A percentile compares a stretch with the other conserved stretches of the same genome.
Conservation (phyloP, 2,888 invertebrate species). For the Liposcelis brunnea region DNA sequence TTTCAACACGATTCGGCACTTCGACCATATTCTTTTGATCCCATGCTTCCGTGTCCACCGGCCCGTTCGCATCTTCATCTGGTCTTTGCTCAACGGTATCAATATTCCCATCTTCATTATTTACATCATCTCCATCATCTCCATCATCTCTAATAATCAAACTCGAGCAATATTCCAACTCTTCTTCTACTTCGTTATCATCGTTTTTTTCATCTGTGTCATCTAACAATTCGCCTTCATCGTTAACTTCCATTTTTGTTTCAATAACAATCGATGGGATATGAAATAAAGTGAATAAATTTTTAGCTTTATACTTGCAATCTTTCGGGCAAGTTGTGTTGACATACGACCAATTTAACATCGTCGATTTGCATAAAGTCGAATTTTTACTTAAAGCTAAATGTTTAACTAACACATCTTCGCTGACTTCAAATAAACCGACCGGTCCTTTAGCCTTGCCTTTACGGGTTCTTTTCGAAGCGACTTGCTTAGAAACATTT, state of each 20-base stretch:
- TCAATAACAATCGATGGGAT: neutral
- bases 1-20: neutral
- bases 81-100: neutral
- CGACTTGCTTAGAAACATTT: neutral
- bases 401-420: neutral
- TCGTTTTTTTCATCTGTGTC: slow-evolving; percentile 1
- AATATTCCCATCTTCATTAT: too few species aligned
- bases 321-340: neutral
- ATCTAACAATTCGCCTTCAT: neutral
- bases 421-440: neutral
- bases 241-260: neutral
- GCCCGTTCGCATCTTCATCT: neutral
- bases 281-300: neutral
- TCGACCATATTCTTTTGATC: slow-evolving; percentile 3
- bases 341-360: neutral
- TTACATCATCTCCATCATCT: too few species aligned
- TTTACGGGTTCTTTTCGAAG: neutral
- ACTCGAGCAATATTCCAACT: slow-evolving; percentile 5
- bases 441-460: neutral
- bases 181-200: neutral
- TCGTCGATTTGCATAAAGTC: neutral
- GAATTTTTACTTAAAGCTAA: neutral
- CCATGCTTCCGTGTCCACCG: too few species aligned
- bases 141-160: slow-evolving; percentile 1
- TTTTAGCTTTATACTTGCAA: neutral